Evolutionary conservation across 2,113 vertebrate genomes (phyloP).

Genomic region (Mustela lutreola): DNA sequence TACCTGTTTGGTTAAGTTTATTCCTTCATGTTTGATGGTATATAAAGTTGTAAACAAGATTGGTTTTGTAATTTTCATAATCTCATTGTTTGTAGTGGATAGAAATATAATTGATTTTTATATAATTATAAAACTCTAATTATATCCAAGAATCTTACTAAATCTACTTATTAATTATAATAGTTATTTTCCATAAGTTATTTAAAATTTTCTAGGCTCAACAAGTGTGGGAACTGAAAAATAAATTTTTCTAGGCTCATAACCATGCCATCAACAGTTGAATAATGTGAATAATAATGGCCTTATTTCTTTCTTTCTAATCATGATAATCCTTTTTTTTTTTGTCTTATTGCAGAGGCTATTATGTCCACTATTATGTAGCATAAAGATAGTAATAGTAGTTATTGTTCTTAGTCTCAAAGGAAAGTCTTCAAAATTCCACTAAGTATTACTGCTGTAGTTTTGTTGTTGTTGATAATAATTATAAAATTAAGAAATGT

Average conservation of each 20-base stretch:
- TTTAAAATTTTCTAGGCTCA: neutral
- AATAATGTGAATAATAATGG: neutral
- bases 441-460: neutral
- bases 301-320: neutral
- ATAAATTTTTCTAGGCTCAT: neutral
- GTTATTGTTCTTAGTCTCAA: neutral
- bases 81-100: neutral
- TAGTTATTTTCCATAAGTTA: neutral
- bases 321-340: neutral
- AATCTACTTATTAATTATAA: neutral
- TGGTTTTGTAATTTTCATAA: neutral
- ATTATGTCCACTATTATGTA: neutral
- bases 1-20: neutral
- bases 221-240: neutral
- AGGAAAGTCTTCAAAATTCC: constrained; percentile 18
- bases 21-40: neutral
- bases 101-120: constrained; percentile 20
- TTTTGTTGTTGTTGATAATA: neutral
- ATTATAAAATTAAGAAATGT: neutral
- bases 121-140: neutral
- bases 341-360: neutral
- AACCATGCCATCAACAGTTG: neutral
- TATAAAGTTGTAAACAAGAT: constrained; percentile 5
- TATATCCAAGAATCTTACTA: neutral
- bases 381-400: neutral